A percentile compares a stretch with the other conserved stretches of the same genome.
These are phyloP conservation scores for Cromileptes altivelis DNA, from an alignment of 2,113 vertebrate genomes.

Conservation along the genomic window DNA sequence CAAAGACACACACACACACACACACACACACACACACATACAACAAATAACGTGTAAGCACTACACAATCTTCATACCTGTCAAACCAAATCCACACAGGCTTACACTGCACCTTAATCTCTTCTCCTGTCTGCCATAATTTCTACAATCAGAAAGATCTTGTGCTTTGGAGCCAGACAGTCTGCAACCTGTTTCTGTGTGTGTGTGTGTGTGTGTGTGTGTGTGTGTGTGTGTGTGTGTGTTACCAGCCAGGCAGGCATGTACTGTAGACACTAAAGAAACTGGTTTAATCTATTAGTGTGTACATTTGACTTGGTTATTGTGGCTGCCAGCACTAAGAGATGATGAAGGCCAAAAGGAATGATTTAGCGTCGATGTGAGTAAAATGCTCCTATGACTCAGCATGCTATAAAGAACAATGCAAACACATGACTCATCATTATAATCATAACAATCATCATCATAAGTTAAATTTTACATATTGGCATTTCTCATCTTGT, in stretches of 20 bases:
- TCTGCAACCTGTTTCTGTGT: conserved; percentile 72
- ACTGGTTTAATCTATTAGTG: conserved; percentile 70
- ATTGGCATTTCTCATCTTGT: conserved; percentile 4
- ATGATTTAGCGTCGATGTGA: conserved; percentile 26
- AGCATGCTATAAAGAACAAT: not conserved
- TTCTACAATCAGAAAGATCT: conserved; percentile 80
- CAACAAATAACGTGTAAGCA: conserved; percentile 45
- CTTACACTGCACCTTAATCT: conserved; percentile 67
- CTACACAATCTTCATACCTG: conserved; percentile 76
- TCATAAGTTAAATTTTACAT: conserved; percentile 6
- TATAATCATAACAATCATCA: conserved; percentile 25
- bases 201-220: conserved; percentile 42
- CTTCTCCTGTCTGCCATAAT: conserved; percentile 69
- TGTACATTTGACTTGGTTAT: conserved; percentile 53
- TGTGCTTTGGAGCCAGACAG: conserved; percentile 77
- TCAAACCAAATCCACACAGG: conserved; percentile 71
- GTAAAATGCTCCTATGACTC: conserved; percentile 1
- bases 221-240: conserved; percentile 43
- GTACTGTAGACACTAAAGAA: conserved; percentile 63
- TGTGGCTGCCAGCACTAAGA: conserved; percentile 38
- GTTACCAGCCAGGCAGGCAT: conserved; percentile 46
- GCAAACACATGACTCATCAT: conserved; percentile 21
- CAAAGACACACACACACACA: conserved; percentile 11
- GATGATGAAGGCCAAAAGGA: conserved; percentile 46
- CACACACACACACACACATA: conserved; percentile 29